phyloP scores from a whole-genome alignment of 2,113 vertebrate genomes.

The Scomber scombrus region DNA sequence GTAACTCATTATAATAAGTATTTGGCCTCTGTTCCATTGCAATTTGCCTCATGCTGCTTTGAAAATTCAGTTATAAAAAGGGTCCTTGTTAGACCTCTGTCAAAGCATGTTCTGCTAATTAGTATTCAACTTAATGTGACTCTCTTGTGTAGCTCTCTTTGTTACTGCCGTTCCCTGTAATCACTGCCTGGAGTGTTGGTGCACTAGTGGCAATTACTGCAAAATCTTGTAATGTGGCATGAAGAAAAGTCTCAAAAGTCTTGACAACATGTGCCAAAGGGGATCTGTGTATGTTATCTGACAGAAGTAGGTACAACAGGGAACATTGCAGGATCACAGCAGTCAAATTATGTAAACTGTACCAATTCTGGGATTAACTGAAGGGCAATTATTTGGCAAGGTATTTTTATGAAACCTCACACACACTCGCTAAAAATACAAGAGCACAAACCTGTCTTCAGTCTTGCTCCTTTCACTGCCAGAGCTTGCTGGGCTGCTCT shows the following conservation, averaged over 20 bases:
- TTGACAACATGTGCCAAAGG: background rate
- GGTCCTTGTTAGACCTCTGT: conserved; percentile 9
- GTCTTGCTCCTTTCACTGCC: conserved; percentile 87
- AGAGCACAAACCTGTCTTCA: conserved; percentile 88
- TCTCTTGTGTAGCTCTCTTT: background rate
- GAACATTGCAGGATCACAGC: background rate
- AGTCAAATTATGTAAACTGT: background rate
- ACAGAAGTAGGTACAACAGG: background rate
- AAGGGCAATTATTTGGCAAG: background rate
- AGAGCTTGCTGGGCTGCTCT: conserved; percentile 92
- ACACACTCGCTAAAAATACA: background rate
- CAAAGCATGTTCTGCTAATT: conserved; percentile 22
- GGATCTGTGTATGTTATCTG: conserved; percentile 1
- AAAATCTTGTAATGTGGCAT: background rate
- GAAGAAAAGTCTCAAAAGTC: conserved; percentile 14
- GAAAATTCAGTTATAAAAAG: conserved; percentile 13
- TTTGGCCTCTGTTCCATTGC: background rate
- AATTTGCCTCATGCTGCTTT: conserved; percentile 26
- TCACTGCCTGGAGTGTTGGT: background rate
- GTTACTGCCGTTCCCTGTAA: conserved; percentile 14
- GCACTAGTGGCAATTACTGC: conserved; percentile 18
- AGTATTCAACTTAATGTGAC: conserved; percentile 27
- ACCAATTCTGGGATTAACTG: background rate
- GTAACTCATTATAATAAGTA: background rate
- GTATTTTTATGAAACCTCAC: background rate